These are phyloP conservation scores for Acanthurus lineatus DNA, from an alignment of 2,797 vertebrate genomes.

Conservation along the genomic window DNA sequence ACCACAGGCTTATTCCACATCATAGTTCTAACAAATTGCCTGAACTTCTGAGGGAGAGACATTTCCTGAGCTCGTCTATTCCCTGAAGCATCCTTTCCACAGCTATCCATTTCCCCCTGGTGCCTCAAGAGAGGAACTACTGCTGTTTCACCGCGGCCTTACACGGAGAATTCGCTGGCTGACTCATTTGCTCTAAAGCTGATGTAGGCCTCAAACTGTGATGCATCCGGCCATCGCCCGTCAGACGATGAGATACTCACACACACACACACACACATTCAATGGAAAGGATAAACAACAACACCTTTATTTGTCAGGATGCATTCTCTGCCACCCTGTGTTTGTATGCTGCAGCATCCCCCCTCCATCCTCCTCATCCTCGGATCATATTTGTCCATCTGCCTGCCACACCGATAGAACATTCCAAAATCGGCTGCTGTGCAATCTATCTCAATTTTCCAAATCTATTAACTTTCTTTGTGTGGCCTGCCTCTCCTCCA, in stretches of 20 bases:
- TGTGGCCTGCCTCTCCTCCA: constrained; percentile 78
- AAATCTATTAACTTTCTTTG: constrained; percentile 88
- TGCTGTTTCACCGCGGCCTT: constrained; percentile 53
- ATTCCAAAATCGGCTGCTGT: constrained; percentile 75
- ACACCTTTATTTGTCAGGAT: constrained; percentile 73
- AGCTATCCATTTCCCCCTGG: constrained; percentile 90
- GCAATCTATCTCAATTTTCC: constrained; percentile 88
- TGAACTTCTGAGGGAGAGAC: constrained; percentile 59
- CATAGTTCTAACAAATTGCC: constrained; percentile 45
- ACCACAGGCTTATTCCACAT: constrained; percentile 46
- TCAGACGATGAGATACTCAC: constrained; percentile 36
- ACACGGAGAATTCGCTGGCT: constrained; percentile 47
- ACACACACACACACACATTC: constrained; percentile 10
- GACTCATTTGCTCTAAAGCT: constrained; percentile 51
- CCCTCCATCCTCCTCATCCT: constrained; percentile 49
- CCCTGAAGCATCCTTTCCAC: constrained; percentile 81
- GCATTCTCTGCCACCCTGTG: constrained; percentile 49
- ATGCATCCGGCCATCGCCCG: constrained; percentile 58
- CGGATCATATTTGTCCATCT: constrained; percentile 84
- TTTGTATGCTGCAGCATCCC: constrained; percentile 30
- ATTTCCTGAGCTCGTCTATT: constrained; percentile 64
- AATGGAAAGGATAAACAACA: constrained; percentile 57
- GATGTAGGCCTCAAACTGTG: constrained; percentile 64
- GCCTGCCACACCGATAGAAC: constrained; percentile 77
- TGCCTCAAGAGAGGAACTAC: constrained; percentile 85